Percentiles rank a stretch among this genome's conserved stretches.
These are phyloP conservation scores for Otocyon megalotis DNA, from an alignment of 2,113 vertebrate genomes.

Conservation along the genomic window DNA sequence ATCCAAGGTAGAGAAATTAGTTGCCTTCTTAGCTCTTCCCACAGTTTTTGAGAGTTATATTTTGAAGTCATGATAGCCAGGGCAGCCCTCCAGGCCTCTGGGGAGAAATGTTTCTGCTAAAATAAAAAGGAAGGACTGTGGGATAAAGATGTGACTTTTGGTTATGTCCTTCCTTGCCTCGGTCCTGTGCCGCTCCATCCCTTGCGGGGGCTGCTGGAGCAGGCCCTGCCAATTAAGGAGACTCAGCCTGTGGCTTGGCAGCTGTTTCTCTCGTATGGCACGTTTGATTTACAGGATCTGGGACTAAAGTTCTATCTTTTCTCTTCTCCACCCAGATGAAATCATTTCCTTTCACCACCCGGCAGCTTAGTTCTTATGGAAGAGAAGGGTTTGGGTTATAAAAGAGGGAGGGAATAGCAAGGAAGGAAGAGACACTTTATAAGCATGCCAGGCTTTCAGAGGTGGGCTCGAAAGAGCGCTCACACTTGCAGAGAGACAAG, in stretches of 20 bases:
- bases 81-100: neutral
- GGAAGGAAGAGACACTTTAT: neutral
- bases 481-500: conserved; percentile 33
- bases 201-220: neutral
- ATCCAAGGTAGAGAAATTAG: neutral
- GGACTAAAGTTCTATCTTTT: conserved; percentile 60
- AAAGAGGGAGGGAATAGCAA: neutral
- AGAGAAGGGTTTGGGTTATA: neutral
- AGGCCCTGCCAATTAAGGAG: conserved; percentile 40
- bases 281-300: conserved; percentile 57
- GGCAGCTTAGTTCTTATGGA: conserved; percentile 47
- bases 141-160: neutral
- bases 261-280: conserved; percentile 65
- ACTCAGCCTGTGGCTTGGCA: conserved; percentile 37
- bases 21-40: neutral
- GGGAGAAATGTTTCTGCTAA: neutral
- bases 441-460: conserved; percentile 60
- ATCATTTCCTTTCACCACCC: conserved; percentile 77
- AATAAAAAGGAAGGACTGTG: neutral
- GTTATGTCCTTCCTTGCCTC: neutral
- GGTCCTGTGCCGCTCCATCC: neutral
- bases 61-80: neutral
- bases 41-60: neutral
- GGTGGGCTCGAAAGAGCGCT: conserved; percentile 30
- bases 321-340: conserved; percentile 53